Evolutionary conservation across 2,113 vertebrate species (phyloP), one percentile per base, ranked within the genome.

Genomic region (Delphinus delphis): DNA sequence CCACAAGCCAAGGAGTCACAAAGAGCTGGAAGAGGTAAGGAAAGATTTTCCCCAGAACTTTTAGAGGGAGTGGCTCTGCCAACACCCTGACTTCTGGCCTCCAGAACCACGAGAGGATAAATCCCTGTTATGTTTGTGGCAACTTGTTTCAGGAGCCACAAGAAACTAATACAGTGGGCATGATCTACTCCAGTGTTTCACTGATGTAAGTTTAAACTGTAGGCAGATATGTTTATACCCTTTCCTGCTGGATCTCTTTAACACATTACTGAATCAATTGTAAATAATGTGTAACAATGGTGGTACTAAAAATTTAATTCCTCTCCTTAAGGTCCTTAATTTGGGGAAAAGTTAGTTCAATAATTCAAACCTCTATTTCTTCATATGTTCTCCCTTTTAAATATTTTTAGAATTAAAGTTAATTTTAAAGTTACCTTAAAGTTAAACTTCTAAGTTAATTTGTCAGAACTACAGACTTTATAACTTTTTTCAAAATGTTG

Each of bases 341-440:
- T 95, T 67, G 28, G 14, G 18, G 41, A 10, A 83, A 93, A 87
- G 15, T 82, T 80, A 85, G 3, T 83, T 74, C 47, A 67, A 44
- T 60, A 76, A 77, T 53, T 55, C 50, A 79, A 21, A 53, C 21
- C n/a, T 65, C 13, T 76, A 28, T 68, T 77, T 81, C 58, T 76
- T 91, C 41, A 55, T 50, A 63, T 68, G 21, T 47, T 20, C 18
- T 91, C 21, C 23, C 41, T 31, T 93, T 65, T 91, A 55, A 93
- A 90, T 82, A 71, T 38, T 71, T 92, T 41, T 55, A 38, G 60
- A 91, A 17, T 83, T 44, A 73, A 38, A 81, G 8, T 80, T 90
- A 77, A 95, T 79, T 88, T 95, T 63, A 87, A 96, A 80, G 47
- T 88, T 73, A 90, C 31, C 67, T 95, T 86, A 70, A 74, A 76